Evolutionary conservation across 2,797 vertebrate genomes (phyloP), one percentile per base, ranked within the genome.

Genomic region (Hirundo rustica): DNA sequence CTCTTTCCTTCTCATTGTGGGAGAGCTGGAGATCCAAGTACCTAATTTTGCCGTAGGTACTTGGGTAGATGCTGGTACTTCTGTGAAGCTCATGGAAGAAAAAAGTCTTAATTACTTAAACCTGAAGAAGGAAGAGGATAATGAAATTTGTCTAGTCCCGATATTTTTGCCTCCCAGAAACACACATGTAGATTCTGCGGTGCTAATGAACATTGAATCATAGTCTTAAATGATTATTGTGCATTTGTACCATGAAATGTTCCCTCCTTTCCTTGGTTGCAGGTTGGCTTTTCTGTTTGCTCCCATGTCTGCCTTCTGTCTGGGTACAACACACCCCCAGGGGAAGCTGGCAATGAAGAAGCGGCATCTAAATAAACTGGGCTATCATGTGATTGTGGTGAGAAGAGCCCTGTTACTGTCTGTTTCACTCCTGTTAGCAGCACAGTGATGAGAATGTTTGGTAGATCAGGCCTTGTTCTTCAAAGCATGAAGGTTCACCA

Each of bases 241-340:
- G 38, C 34, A 32, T 89, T 85, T 76, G 14, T 82, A 54, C 57
- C 77, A 47, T 60, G 82, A 36, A 50, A 7, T 68, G 15, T 77
- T 77, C 57, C 29, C 34, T 90, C 2, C 19, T 92, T 3, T 90
- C 55, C 72, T 84, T 77, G 62, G 16, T 97, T 96, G 42, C 88
- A 99, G 99, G 87, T 93, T 98, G 53, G 99, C 99, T 30, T 91
- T 99, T n/a, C 93, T 99, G 18, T 98, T 97, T 84, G 45, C 96
- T 32, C 86, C 97, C 13, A 15, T 14, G 4, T 97, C 97, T 85
- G 75, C 89, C 2, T 98, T 99, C 92, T 99, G 99, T 95, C 93
- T 97, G 47, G 98, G 97, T 27, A 98, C 98, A 19, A 89, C 57
- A 7, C 97, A 98, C 26, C 98, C 98, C 29, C 96, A 96, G 29